Conservation (phyloP, 2,888 invertebrate species). For the Criorhina ranunculi region DNA sequence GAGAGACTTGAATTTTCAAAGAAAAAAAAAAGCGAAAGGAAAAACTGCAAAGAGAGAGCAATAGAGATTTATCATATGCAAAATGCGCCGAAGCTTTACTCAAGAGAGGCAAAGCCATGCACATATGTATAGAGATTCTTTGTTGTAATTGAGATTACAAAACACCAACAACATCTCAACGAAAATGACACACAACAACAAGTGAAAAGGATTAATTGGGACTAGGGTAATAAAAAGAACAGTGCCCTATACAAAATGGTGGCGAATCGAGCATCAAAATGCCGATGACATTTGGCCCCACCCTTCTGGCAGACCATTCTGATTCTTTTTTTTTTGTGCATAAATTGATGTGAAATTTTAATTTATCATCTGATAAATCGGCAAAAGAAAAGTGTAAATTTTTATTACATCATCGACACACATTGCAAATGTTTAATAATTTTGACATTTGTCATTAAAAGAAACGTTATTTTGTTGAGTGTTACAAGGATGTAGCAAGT, state of each 20-base stretch:
- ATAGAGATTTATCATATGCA: slow-evolving; percentile 5
- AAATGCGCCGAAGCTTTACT: slow-evolving; percentile 54
- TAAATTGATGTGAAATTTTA: slow-evolving; percentile 12
- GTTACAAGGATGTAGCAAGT: not conserved
- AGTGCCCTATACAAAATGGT: slow-evolving; percentile 53
- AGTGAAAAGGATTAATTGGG: slow-evolving; percentile 66
- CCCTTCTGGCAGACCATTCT: too few species aligned
- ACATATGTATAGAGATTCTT: slow-evolving; percentile 3
- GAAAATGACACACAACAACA: slow-evolving; percentile 43
- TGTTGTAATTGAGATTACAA: slow-evolving; percentile 48
- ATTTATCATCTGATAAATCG: slow-evolving; percentile 19
- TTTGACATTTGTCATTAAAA: slow-evolving; percentile 14
- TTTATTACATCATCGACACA: slow-evolving; percentile 31
- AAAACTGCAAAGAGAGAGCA: slow-evolving; percentile 23
- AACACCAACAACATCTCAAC: not conserved
- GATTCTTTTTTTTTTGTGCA: not conserved
- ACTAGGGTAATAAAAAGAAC: slow-evolving; percentile 73
- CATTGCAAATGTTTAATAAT: slow-evolving; percentile 25
- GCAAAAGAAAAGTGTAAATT: slow-evolving; percentile 12
- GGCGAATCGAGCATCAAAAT: slow-evolving; percentile 27
- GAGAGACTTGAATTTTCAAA: slow-evolving; percentile 53
- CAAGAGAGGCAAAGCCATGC: slow-evolving; percentile 28
- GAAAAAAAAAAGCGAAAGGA: slow-evolving; percentile 64
- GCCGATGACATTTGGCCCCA: slow-evolving; percentile 62
- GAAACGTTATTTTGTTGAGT: slow-evolving; percentile 3